Evolutionary conservation across 2,797 vertebrate genomes (phyloP), one percentile per base, ranked within the genome.

Genomic region (Danio kyathit): DNA sequence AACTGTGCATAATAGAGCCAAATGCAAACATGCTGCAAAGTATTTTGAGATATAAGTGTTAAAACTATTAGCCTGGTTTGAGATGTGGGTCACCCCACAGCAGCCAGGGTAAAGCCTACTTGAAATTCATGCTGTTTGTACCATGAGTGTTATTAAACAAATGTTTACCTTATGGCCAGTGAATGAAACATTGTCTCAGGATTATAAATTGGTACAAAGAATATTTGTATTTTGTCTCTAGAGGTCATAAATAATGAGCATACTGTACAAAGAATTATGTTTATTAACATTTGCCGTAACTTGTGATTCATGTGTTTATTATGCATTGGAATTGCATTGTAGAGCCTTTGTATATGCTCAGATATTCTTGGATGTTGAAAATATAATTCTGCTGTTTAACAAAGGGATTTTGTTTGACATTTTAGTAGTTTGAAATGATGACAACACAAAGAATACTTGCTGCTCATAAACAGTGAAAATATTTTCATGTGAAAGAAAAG

Each of bases 91-190:
- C 48, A 49, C 7, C 46, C 63, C 56, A 56, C 67, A 54, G 59
- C 60, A 12, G 16, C 82, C 16, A 29, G 71, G 73, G 63, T 74
- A 46, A 82, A 81, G 51, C 74, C 75, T 80, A 61, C 82, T 61
- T 77, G 76, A 64, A 46, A 49, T 71, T 85, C 79, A 63, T 75
- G 21, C 41, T 52, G 44, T 60, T 61, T 49, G 19, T 87, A 65
- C 13, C 52, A 12, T 86, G 74, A 52, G 83, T 90, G 83, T 88
- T 83, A 86, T 87, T 85, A 89, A 87, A 89, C 85, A 52, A 56
- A 48, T 5, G 12, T 41, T 0, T 14, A 78, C 49, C 82, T 49
- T 74, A 52, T 8, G 12, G 12, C 44, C 21, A 57, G 51, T 59
- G 41, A 40, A 54, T 46, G 17, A 69, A 54, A 66, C 46, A 29